phyloP scores from a whole-genome alignment of 2,888 invertebrate genomes.

The Hydrotaea diabolus region DNA sequence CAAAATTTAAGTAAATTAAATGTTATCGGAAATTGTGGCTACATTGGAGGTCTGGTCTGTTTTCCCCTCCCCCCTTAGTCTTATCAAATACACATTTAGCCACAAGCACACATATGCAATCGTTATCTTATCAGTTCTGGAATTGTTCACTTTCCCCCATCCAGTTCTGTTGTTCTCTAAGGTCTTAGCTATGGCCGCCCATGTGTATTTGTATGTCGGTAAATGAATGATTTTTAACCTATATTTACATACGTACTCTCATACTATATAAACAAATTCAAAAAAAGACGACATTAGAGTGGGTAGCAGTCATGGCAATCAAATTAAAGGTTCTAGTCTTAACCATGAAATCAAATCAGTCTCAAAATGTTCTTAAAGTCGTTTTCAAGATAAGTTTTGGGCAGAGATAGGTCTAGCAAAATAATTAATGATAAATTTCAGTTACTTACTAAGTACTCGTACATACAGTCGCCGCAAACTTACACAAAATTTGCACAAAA shows the following conservation, averaged over 20 bases:
- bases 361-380: too few relatives aligned
- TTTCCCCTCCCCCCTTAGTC: neutral
- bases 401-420: too few relatives aligned
- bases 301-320: too few relatives aligned
- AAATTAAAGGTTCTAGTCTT: too few relatives aligned
- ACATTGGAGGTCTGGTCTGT: neutral
- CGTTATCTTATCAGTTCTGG: neutral
- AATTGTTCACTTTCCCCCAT: neutral
- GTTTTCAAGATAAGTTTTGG: too few relatives aligned
- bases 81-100: constrained; percentile 15
- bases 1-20: neutral
- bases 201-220: neutral
- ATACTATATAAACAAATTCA: too few relatives aligned
- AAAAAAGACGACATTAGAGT: too few relatives aligned
- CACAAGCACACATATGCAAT: neutral
- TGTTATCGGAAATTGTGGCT: neutral
- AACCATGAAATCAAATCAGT: too few relatives aligned
- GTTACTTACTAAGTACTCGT: too few relatives aligned
- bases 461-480: too few relatives aligned
- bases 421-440: too few relatives aligned
- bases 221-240: neutral
- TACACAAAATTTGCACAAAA: too few relatives aligned
- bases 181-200: neutral
- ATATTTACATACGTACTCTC: constrained; percentile 17
- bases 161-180: neutral